These are phyloP conservation scores for Schmidtea mediterranea DNA, from an alignment of 1,140 invertebrate species.

Conservation along the genomic window DNA sequence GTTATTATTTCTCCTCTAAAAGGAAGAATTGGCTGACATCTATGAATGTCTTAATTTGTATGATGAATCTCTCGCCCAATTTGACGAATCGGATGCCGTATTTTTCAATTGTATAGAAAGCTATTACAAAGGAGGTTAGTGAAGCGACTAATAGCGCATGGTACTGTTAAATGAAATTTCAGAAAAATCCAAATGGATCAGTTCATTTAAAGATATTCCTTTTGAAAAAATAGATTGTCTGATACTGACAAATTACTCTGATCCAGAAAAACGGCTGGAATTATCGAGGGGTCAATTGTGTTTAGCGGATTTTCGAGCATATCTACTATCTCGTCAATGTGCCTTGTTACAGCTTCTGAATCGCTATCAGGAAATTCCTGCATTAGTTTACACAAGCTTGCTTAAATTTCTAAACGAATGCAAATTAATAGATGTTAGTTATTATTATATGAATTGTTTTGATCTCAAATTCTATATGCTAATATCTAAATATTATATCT, in stretches of 20 bases:
- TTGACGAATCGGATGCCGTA: constrained; percentile 79
- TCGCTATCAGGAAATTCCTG: constrained; percentile 54
- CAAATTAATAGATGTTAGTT: constrained; percentile 40
- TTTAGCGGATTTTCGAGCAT: constrained; percentile 64
- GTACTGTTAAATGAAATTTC: no score
- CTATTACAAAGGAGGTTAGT: constrained; percentile 46
- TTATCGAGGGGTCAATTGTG: constrained; percentile 40
- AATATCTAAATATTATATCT: no score
- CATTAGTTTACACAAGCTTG: constrained; percentile 52
- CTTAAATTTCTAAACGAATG: constrained; percentile 53
- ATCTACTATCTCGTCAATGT: constrained; percentile 71
- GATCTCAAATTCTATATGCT: no score
- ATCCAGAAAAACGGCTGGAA: constrained; percentile 38
- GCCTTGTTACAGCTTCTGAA: constrained; percentile 47
- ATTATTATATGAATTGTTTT: no score
- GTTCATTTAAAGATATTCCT: no score
- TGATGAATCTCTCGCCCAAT: constrained; percentile 77
- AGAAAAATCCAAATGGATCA: no score
- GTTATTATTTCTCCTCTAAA: no score
- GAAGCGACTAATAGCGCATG: no score
- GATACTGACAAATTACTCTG: constrained; percentile 38
- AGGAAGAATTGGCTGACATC: constrained; percentile 79
- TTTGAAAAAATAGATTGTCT: constrained; percentile 36
- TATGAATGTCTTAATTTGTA: constrained; percentile 67
- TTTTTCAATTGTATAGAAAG: constrained; percentile 85